phyloP scores from a whole-genome alignment of 64 coral and sea anemone genomes.

The Astreopora myriophthalma region DNA sequence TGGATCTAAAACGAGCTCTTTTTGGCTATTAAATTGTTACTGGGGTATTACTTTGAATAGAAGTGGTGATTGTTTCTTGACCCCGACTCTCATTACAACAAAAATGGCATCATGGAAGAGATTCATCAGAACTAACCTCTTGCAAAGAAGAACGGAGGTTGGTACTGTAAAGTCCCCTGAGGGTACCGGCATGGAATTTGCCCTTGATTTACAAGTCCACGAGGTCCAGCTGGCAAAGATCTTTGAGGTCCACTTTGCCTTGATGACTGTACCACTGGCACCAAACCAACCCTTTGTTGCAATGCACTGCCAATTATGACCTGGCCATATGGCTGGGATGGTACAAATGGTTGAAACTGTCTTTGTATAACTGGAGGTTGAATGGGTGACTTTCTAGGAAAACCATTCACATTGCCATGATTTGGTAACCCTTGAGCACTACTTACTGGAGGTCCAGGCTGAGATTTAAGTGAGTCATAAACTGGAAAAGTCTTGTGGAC shows the following conservation, averaged over 20 bases:
- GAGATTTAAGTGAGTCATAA: background rate
- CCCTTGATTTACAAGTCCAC: background rate
- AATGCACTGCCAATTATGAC: background rate
- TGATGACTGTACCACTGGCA: background rate
- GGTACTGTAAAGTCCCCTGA: background rate
- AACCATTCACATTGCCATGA: background rate
- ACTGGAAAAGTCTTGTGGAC: background rate
- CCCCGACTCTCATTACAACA: background rate
- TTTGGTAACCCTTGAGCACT: background rate
- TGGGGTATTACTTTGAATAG: no score
- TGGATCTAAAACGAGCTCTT: no score
- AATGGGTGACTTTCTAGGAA: background rate
- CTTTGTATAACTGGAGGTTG: conserved; percentile 9
- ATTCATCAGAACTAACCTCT: background rate
- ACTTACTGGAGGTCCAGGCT: background rate
- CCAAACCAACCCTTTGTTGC: conserved; percentile 5
- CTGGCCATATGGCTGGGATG: background rate
- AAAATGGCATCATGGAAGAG: background rate
- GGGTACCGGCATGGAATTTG: background rate
- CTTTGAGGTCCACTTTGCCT: background rate
- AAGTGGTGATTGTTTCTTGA: background rate
- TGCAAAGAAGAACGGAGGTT: background rate
- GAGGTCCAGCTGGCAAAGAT: background rate
- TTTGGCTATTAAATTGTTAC: no score
- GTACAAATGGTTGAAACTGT: conserved; percentile 3